Conservation (phyloP, 2,797 vertebrate species). For the Falco berigora region DNA sequence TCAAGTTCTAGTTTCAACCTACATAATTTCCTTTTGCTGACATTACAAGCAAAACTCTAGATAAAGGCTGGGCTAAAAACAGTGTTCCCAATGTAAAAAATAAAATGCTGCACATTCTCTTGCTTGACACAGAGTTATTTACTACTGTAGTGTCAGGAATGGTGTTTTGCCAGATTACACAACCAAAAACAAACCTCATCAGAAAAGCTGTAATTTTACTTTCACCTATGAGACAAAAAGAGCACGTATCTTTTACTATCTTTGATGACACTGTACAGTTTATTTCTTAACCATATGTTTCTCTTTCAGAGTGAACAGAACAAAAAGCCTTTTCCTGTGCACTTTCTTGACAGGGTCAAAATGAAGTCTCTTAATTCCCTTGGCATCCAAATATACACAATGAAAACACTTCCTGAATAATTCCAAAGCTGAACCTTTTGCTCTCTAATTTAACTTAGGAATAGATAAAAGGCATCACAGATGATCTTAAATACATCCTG, state of each 20-base stretch:
- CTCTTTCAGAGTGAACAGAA: neutral
- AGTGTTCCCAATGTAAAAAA: neutral
- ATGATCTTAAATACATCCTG: neutral
- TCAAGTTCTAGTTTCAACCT: neutral
- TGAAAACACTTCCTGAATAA: neutral
- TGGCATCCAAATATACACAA: neutral
- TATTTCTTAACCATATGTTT: neutral
- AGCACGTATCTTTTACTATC: neutral
- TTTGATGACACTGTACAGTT: neutral
- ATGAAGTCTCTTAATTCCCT: neutral
- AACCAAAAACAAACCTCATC: neutral
- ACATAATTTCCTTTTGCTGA: neutral
- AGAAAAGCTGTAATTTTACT: neutral
- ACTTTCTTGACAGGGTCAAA: neutral
- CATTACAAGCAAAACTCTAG: neutral
- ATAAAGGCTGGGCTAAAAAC: neutral
- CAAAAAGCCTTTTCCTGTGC: neutral
- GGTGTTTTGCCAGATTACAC: neutral
- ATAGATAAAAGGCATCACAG: neutral
- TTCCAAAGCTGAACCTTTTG: neutral
- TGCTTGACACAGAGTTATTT: neutral
- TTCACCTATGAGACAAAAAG: neutral
- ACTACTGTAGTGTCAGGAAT: neutral
- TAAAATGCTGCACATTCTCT: neutral
- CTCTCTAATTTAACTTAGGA: neutral